Percentiles rank a stretch among this genome's conserved stretches.
phyloP scores from a whole-genome alignment of 2,113 vertebrate genomes.

The Sceloporus tristichus region DNA sequence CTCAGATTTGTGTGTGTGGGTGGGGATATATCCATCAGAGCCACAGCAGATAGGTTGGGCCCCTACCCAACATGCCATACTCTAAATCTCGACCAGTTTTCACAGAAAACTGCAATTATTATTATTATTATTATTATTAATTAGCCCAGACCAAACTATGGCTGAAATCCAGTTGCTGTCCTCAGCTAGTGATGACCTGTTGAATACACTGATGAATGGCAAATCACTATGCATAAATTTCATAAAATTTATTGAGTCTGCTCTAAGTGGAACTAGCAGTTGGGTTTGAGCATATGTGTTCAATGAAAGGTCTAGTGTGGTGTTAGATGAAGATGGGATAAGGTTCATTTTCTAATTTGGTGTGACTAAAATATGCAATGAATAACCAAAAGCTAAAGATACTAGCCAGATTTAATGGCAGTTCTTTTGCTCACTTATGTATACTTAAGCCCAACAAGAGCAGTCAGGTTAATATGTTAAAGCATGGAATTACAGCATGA shows the following conservation, averaged over 20 bases:
- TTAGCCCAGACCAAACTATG: neutral
- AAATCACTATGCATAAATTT: too few species aligned
- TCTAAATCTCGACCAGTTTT: too few species aligned
- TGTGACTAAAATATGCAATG: neutral
- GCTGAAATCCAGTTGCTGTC: too few species aligned
- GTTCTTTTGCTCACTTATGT: neutral
- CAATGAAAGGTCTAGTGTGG: neutral
- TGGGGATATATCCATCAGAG: neutral
- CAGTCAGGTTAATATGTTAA: neutral
- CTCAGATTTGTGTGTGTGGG: too few species aligned
- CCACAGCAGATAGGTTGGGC: neutral
- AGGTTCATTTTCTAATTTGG: neutral
- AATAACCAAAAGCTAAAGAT: neutral
- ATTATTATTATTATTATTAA: too few species aligned
- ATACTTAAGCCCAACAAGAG: slow-evolving; percentile 4
- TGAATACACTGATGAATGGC: too few species aligned
- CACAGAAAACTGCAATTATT: too few species aligned
- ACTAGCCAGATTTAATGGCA: neutral
- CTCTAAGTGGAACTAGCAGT: neutral
- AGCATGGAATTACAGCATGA: neutral
- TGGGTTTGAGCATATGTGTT: neutral
- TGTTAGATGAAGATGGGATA: neutral
- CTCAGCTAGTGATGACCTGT: too few species aligned
- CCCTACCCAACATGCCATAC: neutral
- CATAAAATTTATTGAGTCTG: too few species aligned